phyloP scores from a whole-genome alignment of 2,888 invertebrate genomes.

The Pammene fasciana region DNA sequence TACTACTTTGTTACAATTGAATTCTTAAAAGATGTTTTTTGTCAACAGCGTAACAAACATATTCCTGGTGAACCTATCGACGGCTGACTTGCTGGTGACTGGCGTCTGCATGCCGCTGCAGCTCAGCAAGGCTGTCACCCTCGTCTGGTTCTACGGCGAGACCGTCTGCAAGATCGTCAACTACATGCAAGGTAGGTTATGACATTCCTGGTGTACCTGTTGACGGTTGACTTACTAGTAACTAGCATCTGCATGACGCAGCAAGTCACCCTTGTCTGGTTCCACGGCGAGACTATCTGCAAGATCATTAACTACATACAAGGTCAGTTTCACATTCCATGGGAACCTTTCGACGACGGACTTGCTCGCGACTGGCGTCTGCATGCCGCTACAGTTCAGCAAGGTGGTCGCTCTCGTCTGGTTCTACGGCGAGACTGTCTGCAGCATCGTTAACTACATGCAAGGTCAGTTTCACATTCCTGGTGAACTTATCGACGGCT shows the following conservation, averaged over 20 bases:
- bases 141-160: conserved; percentile 88
- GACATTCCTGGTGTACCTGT: no score
- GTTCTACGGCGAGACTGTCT: conserved; percentile 88
- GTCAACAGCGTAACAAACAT: conserved; percentile 88
- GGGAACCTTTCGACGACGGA: no score
- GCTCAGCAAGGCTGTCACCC: conserved; percentile 87
- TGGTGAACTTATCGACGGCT: no score
- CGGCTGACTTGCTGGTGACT: conserved; percentile 88
- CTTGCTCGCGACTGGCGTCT: no score
- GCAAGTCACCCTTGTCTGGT: no score
- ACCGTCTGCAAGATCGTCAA: conserved; percentile 88
- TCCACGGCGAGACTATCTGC: no score
- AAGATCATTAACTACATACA: no score
- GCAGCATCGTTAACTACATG: conserved; percentile 88
- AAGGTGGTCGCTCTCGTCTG: conserved; percentile 87
- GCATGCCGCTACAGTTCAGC: conserved; percentile 89
- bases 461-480: conserved; percentile 81
- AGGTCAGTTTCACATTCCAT: no score
- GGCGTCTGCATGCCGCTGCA: conserved; percentile 89
- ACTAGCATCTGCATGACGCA: no score
- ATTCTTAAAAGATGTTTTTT: conserved; percentile 45
- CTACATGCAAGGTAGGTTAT: conserved; percentile 87
- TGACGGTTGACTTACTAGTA: no score
- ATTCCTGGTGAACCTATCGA: conserved; percentile 88
- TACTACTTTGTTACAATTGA: no score